Conservation (phyloP, 2,113 vertebrate species). For the Corvus moneduloides region DNA sequence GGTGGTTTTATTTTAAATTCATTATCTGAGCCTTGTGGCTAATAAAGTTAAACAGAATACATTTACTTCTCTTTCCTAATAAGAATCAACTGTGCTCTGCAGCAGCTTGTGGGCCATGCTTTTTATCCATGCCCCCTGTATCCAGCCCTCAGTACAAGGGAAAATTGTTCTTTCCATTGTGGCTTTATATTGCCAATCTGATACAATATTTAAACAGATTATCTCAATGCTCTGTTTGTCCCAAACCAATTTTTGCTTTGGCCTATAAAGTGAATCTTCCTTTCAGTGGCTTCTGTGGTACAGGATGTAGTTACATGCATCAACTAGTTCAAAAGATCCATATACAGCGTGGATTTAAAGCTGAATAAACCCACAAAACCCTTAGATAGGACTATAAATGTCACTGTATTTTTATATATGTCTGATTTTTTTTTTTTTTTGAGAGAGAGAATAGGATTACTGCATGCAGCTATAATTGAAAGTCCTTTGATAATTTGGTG, state of each 20-base stretch:
- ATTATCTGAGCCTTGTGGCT: slow-evolving; percentile 47
- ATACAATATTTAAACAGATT: slow-evolving; percentile 60
- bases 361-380: slow-evolving; percentile 56
- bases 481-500: slow-evolving; percentile 44
- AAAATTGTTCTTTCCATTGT: slow-evolving; percentile 30
- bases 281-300: slow-evolving; percentile 48
- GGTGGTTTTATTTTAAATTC: slow-evolving; percentile 50
- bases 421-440: neutral
- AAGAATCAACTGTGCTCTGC: neutral
- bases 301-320: slow-evolving; percentile 58
- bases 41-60: slow-evolving; percentile 52
- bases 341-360: slow-evolving; percentile 49
- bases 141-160: neutral
- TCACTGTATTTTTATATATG: slow-evolving; percentile 56
- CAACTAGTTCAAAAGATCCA: slow-evolving; percentile 56
- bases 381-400: slow-evolving; percentile 58
- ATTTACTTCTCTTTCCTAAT: slow-evolving; percentile 41
- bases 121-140: neutral
- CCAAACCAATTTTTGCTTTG: slow-evolving; percentile 53
- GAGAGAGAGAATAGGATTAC: slow-evolving; percentile 30
- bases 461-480: slow-evolving; percentile 39
- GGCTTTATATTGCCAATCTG: slow-evolving; percentile 45
- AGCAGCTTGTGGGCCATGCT: neutral
- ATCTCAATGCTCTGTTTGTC: slow-evolving; percentile 42
- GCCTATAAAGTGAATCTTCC: slow-evolving; percentile 49